A percentile compares a stretch with the other conserved stretches of the same genome.
Conservation (phyloP, 1,140 invertebrate species). For the Leptoteleia sp. region DNA sequence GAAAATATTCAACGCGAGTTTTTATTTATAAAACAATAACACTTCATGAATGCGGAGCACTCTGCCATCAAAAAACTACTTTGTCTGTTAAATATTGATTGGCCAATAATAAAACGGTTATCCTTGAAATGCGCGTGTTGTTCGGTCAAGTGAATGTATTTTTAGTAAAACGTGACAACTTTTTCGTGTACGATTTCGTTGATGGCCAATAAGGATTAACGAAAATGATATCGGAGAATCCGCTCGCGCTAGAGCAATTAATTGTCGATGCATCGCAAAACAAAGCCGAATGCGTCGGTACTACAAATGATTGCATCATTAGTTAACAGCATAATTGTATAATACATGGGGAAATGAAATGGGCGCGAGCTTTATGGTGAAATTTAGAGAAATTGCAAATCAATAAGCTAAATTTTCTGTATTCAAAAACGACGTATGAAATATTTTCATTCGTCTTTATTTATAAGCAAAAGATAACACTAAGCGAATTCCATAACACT, state of each 20-base stretch:
- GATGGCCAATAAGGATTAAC: slow-evolving; percentile 38
- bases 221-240: slow-evolving; percentile 42
- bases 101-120: slow-evolving; percentile 17
- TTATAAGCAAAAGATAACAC: too few species aligned
- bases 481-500: too few species aligned
- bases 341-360: background rate
- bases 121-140: slow-evolving; percentile 7
- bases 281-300: slow-evolving; percentile 16
- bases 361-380: background rate
- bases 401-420: too few species aligned
- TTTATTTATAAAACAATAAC: slow-evolving; percentile 11
- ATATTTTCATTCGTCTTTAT: too few species aligned
- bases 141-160: slow-evolving; percentile 22
- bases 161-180: slow-evolving; percentile 44
- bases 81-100: slow-evolving; percentile 15
- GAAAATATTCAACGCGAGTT: background rate
- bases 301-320: slow-evolving; percentile 39
- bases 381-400: too few species aligned
- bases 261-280: slow-evolving; percentile 27
- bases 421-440: too few species aligned
- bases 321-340: slow-evolving; percentile 28
- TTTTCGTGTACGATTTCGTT: slow-evolving; percentile 24
- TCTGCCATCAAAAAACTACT: slow-evolving; percentile 1
- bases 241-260: slow-evolving; percentile 27
- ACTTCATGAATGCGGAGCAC: background rate